phyloP scores from a whole-genome alignment of 2,113 vertebrate species.

The Alectura lathami region DNA sequence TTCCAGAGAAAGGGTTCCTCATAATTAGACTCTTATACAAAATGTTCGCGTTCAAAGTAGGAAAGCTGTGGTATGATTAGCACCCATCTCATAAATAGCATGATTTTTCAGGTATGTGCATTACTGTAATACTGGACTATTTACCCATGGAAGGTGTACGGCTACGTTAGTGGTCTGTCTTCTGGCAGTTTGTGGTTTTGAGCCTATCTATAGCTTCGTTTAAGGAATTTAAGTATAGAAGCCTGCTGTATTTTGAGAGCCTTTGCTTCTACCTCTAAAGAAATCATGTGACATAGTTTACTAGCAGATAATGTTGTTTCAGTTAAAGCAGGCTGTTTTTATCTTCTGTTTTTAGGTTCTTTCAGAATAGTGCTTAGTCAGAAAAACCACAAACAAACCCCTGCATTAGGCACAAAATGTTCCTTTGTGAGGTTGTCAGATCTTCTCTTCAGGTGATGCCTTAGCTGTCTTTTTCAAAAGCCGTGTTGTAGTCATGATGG shows the following conservation, averaged over 20 bases:
- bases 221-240: not conserved
- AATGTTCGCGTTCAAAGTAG: not conserved
- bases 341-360: not conserved
- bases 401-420: not conserved
- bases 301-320: not conserved
- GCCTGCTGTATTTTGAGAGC: not conserved
- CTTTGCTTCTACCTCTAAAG: not conserved
- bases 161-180: not conserved
- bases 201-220: not conserved
- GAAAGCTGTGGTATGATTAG: not conserved
- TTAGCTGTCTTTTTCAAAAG: not conserved
- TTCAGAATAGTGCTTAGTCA: not conserved
- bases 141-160: not conserved
- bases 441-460: not conserved
- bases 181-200: not conserved
- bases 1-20: not conserved
- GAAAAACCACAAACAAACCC: not conserved
- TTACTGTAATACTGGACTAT: not conserved
- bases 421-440: not conserved
- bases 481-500: not conserved
- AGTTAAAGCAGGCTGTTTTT: not conserved
- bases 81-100: not conserved
- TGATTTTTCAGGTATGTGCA: not conserved
- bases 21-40: not conserved
- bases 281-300: not conserved